A percentile compares a stretch with the other conserved stretches of the same genome.
Conservation (phyloP, 2,888 invertebrate genomes). For the Zootermopsis nevadensis region DNA sequence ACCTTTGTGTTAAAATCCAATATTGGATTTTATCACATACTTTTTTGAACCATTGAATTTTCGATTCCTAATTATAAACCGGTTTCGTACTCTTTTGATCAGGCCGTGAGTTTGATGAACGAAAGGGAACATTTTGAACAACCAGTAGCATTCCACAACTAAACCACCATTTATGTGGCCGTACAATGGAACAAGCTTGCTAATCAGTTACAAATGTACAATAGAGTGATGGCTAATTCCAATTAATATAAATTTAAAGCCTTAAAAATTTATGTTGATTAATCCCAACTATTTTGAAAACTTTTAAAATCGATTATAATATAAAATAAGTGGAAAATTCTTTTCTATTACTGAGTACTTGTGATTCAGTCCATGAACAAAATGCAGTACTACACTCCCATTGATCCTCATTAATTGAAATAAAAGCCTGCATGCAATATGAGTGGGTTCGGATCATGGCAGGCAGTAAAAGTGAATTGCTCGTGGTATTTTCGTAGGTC, state of each 20-base stretch:
- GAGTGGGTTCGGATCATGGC: neutral
- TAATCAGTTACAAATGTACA: neutral
- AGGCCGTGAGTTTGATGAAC: neutral
- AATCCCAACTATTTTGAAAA: neutral
- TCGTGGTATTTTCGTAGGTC: no score
- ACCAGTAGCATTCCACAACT: neutral
- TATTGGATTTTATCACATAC: constrained; percentile 10
- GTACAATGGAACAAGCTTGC: neutral
- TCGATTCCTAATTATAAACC: constrained; percentile 15
- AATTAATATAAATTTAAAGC: neutral
- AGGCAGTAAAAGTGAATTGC: neutral
- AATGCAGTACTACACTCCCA: neutral
- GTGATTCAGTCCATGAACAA: neutral
- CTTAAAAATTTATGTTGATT: neutral
- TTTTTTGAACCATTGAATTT: constrained; percentile 13
- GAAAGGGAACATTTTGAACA: neutral
- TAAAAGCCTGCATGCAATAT: neutral
- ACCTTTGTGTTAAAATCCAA: constrained; percentile 6
- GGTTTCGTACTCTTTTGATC: neutral
- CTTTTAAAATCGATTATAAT: neutral
- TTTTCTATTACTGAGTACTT: neutral
- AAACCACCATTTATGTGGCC: neutral
- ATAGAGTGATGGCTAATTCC: neutral
- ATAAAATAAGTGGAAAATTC: neutral
- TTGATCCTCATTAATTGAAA: neutral